Conservation (phyloP, 2,113 vertebrate genomes). For the Notothenia rossii region DNA sequence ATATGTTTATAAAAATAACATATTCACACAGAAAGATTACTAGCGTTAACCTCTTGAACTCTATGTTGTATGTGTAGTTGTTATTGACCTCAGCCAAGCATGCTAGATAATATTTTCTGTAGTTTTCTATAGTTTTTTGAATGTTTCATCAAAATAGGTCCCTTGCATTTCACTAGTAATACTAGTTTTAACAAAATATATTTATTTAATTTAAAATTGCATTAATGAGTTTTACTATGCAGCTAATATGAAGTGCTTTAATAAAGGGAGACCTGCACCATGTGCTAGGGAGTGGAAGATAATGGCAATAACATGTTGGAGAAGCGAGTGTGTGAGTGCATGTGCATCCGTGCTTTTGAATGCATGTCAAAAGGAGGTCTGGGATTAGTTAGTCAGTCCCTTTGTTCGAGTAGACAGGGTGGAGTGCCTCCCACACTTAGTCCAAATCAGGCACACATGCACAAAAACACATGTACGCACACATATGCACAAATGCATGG, state of each 20-base stretch:
- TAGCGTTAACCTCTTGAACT: not conserved
- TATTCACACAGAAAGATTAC: not conserved
- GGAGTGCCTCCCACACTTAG: slow-evolving; percentile 56
- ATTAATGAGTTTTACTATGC: not conserved
- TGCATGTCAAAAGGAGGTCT: slow-evolving; percentile 58
- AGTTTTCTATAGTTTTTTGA: not conserved
- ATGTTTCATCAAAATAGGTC: not conserved
- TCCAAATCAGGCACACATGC: slow-evolving; percentile 37
- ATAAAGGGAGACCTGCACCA: not conserved
- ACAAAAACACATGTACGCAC: not conserved
- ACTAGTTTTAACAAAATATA: not conserved
- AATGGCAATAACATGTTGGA: slow-evolving; percentile 6
- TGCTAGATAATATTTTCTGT: not conserved
- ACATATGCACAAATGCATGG: slow-evolving; percentile 4
- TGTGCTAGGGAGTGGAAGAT: slow-evolving; percentile 4
- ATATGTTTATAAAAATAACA: not conserved
- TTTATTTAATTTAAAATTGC: not conserved
- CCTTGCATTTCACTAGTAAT: not conserved
- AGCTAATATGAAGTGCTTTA: not conserved
- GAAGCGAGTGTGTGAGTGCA: not conserved
- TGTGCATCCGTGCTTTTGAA: slow-evolving; percentile 14
- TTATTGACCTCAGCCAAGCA: not conserved
- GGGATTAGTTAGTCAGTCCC: slow-evolving; percentile 65
- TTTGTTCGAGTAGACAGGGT: slow-evolving; percentile 68
- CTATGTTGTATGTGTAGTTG: not conserved